Conservation (phyloP, 2,888 invertebrate species). For the Parnassius orleans region DNA sequence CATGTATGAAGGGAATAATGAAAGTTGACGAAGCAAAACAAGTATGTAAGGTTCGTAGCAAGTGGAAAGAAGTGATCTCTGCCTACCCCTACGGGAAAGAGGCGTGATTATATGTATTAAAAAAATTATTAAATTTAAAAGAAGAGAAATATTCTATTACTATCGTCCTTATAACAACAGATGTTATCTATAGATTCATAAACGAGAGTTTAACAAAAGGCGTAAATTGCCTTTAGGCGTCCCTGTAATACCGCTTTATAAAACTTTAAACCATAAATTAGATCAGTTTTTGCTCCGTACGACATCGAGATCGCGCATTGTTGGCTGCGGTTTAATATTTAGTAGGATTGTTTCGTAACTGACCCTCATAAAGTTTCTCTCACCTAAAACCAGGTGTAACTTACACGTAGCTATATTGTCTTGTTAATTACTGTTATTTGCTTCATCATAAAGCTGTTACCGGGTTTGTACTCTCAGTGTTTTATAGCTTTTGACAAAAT, state of each 20-base stretch:
- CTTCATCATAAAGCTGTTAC: slow-evolving; percentile 10
- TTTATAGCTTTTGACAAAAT: slow-evolving; percentile 26
- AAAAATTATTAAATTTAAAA: too few species aligned
- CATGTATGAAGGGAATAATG: too few species aligned
- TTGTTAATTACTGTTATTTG: slow-evolving; percentile 17
- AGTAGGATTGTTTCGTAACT: slow-evolving; percentile 61
- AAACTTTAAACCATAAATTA: slow-evolving; percentile 54
- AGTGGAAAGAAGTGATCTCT: too few species aligned
- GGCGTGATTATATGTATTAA: too few species aligned
- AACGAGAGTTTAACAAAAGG: slow-evolving; percentile 18
- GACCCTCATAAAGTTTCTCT: slow-evolving; percentile 48
- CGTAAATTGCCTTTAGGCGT: slow-evolving; percentile 22
- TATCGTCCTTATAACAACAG: slow-evolving; percentile 5
- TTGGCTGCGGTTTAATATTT: slow-evolving; percentile 54
- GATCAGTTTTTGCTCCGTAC: slow-evolving; percentile 53
- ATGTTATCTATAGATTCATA: slow-evolving; percentile 5
- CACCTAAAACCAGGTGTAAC: slow-evolving; percentile 30
- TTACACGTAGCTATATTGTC: slow-evolving; percentile 12
- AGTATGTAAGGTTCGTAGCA: too few species aligned
- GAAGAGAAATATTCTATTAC: not conserved
- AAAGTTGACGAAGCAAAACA: too few species aligned
- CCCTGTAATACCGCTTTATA: slow-evolving; percentile 34
- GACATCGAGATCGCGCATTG: slow-evolving; percentile 52
- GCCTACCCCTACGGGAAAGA: too few species aligned
- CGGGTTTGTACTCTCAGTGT: slow-evolving; percentile 8